Base-by-base conservation (phyloP, 2,888 invertebrate genomes). In the Osmoderma eremita region DNA sequence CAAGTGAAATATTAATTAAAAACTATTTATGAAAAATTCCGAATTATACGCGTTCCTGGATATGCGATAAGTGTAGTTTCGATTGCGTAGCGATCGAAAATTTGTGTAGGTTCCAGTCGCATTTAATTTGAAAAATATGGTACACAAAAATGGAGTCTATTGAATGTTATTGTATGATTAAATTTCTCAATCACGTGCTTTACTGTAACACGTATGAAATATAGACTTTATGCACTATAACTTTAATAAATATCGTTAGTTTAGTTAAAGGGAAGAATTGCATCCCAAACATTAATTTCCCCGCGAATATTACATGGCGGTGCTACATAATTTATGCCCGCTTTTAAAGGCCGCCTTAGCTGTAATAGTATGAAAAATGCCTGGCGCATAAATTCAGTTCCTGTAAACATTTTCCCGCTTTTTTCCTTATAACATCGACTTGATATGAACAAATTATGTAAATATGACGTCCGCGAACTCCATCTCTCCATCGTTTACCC, bases 401-500 rank as follows among this genome's bases (percentile, higher is more conserved):
- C 39, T 18, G 38, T 38, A 53, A 38, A 53, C 20, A 39, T 39
- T 45, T 6, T 15, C 45, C 8, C 12, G 30, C 12, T 45, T 58
- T n/a, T 24, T 61, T 18, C 30, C 45, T 45, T 30, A 48, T 61
- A 61, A 30, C 45, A 12, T 22, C 17, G 36, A 18, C 24, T 58
- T 10, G 24, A 45, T 45, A 45, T 5, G 58, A 45, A 61, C 45
- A 61, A 61, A 45, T 61, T 61, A 61, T 61, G 45, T 36, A 61
- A 61, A 61, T 45, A 30, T 17, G 13, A 30, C 12, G 45, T 41
- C 6, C 36, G 18, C 45, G 13, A 45, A 17, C 58, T 22, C 30
- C 22, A 45, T 36, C 45, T 56, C 41, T 39, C 24, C 18, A 42
- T 24, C 15, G 15, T 1, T 58, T 45, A 41, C 18, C 38, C 42